Conservation (phyloP, 2,888 invertebrate genomes). For the Piscicola geometra region DNA sequence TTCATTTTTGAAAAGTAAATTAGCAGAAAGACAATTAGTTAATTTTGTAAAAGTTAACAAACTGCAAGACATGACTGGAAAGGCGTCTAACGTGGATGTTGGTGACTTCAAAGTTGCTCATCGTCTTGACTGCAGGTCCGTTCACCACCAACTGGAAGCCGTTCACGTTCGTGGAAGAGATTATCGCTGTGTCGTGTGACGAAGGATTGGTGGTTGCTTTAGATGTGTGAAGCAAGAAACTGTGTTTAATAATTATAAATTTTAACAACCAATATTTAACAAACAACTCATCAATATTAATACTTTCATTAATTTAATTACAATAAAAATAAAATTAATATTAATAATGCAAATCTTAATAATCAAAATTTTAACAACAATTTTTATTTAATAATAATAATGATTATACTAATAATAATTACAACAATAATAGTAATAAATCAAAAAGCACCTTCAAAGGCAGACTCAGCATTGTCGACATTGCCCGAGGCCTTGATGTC, state of each 20-base stretch:
- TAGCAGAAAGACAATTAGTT: no score
- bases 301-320: neutral
- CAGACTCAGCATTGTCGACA: constrained; percentile 70
- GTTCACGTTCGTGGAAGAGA: constrained; percentile 83
- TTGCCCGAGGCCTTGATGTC: constrained; percentile 70
- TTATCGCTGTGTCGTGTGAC: constrained; percentile 70
- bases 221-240: no score
- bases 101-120: constrained; percentile 76
- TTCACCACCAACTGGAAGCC: constrained; percentile 87
- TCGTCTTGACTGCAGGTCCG: constrained; percentile 67
- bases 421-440: no score
- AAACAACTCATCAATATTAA: neutral
- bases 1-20: no score
- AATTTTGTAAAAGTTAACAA: no score
- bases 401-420: no score
- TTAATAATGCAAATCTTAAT: neutral
- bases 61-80: no score
- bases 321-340: neutral
- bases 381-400: neutral
- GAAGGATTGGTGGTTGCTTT: no score
- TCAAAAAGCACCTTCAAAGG: constrained; percentile 62
- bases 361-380: neutral
- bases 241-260: no score
- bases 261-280: no score
- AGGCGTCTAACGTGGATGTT: constrained; percentile 61